Percentiles rank a stretch among this genome's conserved stretches.
phyloP scores from a whole-genome alignment of 2,888 invertebrate genomes.

The Sicus ferrugineus region DNA sequence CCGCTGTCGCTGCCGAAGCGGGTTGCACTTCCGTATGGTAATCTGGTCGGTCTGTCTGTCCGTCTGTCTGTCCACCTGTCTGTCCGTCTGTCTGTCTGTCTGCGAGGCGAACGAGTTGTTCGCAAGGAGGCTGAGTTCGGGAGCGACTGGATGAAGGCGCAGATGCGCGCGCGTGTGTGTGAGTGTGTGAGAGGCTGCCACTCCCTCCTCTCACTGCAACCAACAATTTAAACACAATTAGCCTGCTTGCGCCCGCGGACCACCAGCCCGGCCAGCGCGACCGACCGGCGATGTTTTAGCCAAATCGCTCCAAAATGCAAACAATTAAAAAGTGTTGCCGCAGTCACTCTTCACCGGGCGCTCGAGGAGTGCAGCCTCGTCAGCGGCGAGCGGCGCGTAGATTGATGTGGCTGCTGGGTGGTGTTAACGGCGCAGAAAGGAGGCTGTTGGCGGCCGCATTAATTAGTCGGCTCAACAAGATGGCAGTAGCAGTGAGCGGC shows the following conservation, averaged over 20 bases:
- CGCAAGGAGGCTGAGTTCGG: too few species aligned
- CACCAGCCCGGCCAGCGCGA: slow-evolving; percentile 38
- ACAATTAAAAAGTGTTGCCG: slow-evolving; percentile 49
- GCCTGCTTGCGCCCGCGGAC: slow-evolving; percentile 18
- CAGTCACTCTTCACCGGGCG: background rate
- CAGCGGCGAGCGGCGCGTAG: background rate
- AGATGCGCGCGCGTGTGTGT: slow-evolving; percentile 34
- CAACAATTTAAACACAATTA: slow-evolving; percentile 60
- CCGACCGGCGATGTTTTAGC: slow-evolving; percentile 56
- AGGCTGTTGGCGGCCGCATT: background rate
- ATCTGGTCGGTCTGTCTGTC: background rate
- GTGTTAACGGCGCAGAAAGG: background rate
- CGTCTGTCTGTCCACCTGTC: background rate
- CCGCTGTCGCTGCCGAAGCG: background rate
- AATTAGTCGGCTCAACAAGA: background rate
- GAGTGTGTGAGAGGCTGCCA: slow-evolving; percentile 26
- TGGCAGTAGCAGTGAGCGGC: background rate
- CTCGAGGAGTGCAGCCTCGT: background rate
- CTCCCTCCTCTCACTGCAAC: slow-evolving; percentile 46
- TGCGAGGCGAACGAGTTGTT: background rate
- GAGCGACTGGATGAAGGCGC: slow-evolving; percentile 41
- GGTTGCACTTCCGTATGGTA: slow-evolving; percentile 26
- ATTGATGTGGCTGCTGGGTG: slow-evolving; percentile 5
- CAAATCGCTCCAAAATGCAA: slow-evolving; percentile 56
- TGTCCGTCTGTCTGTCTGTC: too few species aligned